Base-by-base conservation (phyloP, 2,888 invertebrate genomes). In the Crocallis elinguaria region DNA sequence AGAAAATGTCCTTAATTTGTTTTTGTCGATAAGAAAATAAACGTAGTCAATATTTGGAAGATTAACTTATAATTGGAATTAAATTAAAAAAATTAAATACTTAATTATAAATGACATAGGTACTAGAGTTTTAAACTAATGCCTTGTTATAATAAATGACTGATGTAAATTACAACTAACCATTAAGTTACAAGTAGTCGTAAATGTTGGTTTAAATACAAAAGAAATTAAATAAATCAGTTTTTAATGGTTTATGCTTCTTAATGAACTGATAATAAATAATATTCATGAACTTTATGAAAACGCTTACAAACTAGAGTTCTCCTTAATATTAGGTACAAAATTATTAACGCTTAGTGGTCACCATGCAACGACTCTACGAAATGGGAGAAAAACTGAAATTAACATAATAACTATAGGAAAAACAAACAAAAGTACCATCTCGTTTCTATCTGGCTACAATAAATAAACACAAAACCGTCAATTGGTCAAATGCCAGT, bases 241-340 rank as follows among this genome's bases (percentile, higher is more conserved):
- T 37, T 53, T 77, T 88, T 79, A 84, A 88, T 88, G 87, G 85
- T 88, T 86, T 85, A 86, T 84, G 86, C 83, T 84, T 86, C 84
- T 82, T 85, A 88, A 88, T 90, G 90, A 88, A 89, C 88, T 88
- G 88, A 90, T 85, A 91, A 91, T 91, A 91, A 91, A 91, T 91
- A 90, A 91, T 88, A 87, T 88, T 88, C 83, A 82, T 82, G 88
- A 88, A 84, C 79, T 87, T 84, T 84, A 89, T 88, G 86, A 86
- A 80, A 84, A 89, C 83, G 79, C 88, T 88, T 90, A 89, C 37
- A 54, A 85, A 78, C 87, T 88, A 88, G 68, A 74, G 73, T 70
- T 62, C 73, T 72, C 65, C 87, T 90, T 89, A 90, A 78, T 58
- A 84, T 85, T 89, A 91, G 88, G 88, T 90, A 90, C 89, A 88